phyloP scores from a whole-genome alignment of 2,113 vertebrate species.

The Callipepla californica region DNA sequence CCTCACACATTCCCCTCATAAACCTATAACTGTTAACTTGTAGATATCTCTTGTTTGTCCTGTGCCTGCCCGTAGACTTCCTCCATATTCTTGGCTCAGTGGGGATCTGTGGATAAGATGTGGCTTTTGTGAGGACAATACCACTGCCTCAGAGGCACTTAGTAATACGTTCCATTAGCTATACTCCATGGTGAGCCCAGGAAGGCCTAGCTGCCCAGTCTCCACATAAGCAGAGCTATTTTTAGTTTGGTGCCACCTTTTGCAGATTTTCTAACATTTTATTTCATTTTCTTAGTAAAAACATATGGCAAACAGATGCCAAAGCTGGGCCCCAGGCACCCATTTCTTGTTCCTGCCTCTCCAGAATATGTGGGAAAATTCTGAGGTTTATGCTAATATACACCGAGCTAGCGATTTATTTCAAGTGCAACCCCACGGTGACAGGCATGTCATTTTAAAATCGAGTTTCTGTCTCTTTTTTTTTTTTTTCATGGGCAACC shows the following conservation, averaged over 20 bases:
- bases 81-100: background rate
- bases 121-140: background rate
- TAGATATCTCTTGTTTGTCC: background rate
- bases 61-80: background rate
- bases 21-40: fast-evolving
- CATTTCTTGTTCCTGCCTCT: conserved; percentile 37
- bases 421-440: background rate
- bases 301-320: conserved; percentile 66
- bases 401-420: background rate
- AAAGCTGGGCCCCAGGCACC: conserved; percentile 28
- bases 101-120: background rate
- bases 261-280: conserved; percentile 60
- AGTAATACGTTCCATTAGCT: background rate
- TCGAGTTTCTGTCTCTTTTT: background rate
- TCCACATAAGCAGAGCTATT: background rate
- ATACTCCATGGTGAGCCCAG: background rate
- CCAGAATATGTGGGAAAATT: conserved; percentile 47
- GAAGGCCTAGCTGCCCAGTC: conserved; percentile 31
- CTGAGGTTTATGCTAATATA: conserved; percentile 21
- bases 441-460: background rate
- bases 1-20: background rate
- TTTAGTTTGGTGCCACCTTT: conserved; percentile 48
- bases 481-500: background rate
- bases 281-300: conserved; percentile 46
- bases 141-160: background rate